Evolutionary conservation across 2,888 invertebrate genomes (phyloP), one percentile per base, ranked within the genome.

Genomic region (Lissonota sp.): DNA sequence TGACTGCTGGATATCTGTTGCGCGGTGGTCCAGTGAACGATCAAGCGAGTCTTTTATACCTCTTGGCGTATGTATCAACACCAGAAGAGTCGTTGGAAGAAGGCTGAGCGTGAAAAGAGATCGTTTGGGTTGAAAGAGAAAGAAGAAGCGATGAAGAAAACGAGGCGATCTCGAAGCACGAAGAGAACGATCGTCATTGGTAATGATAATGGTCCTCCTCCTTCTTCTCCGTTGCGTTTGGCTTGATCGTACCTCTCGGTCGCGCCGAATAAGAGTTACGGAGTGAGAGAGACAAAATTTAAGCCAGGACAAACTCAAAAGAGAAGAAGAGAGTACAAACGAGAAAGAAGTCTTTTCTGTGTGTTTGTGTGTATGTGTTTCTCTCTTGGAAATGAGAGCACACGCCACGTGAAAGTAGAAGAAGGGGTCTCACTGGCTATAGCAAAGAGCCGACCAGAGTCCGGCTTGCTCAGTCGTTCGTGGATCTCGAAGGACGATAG

Each of bases 401-500:
- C 88, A 88, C 86, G 87, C 83, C 75, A 87, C 86, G 89, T 88
- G 89, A 90, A 90, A 90, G 89, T 90, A 89, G 75, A 75, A 90
- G 89, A 90, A 90, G 89, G 89, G 89, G 75, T 49, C 12, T 73
- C 55, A 53, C 44, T 63, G 62, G 88, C 87, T 90, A 89, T 91
- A 91, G 92, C 90, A 90, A 85, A 75, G 89, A 89, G 88, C 88
- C 60, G 88, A 87, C 90, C 89, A 85, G 86, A 87, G 88, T 88
- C 88, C 87, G 88, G 85, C 89, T 89, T 88, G 87, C 89, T 91
- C 92, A 92, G 92, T 92, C 90, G 91, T 90, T 92, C 91, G 92
- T 91, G 91, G 89, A 91, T 90, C 91, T 92, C 91, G 91, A 91
- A 92, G 92, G 92, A 92, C 92, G 92, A 89, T 88, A 91, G 91